A percentile compares a stretch with the other conserved stretches of the same genome.
Conservation (phyloP, 2,888 invertebrate genomes). For the Epistrophe grossulariae region DNA sequence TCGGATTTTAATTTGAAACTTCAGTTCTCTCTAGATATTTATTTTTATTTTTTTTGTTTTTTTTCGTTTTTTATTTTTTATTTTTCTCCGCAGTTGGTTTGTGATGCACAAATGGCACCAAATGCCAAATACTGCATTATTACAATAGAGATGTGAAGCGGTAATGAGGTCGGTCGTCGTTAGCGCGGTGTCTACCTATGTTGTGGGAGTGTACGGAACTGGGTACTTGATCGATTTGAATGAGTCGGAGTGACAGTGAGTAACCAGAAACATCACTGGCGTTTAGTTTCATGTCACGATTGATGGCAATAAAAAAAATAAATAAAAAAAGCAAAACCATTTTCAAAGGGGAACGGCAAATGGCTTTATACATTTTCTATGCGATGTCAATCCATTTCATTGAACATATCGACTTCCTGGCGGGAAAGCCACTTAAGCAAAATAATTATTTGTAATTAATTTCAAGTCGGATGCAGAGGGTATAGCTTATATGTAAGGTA, state of each 20-base stretch:
- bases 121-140: slow-evolving; percentile 7
- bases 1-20: slow-evolving; percentile 69
- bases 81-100: slow-evolving; percentile 47
- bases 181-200: neutral
- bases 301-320: slow-evolving; percentile 63
- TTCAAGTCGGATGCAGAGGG: slow-evolving; percentile 42
- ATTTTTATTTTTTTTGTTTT: too few relatives aligned
- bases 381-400: slow-evolving; percentile 46
- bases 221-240: slow-evolving; percentile 58
- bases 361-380: slow-evolving; percentile 25
- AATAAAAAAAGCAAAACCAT: neutral
- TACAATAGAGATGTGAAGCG: slow-evolving; percentile 18
- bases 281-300: slow-evolving; percentile 65
- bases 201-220: slow-evolving; percentile 61
- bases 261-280: slow-evolving; percentile 38
- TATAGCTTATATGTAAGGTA: slow-evolving; percentile 21
- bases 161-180: slow-evolving; percentile 1
- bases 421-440: slow-evolving; percentile 60
- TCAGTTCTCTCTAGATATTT: slow-evolving; percentile 34
- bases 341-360: slow-evolving; percentile 24
- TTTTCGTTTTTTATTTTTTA: neutral
- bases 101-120: slow-evolving; percentile 32
- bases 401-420: slow-evolving; percentile 69
- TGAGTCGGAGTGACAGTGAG: slow-evolving; percentile 48
- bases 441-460: slow-evolving; percentile 69